phyloP scores from a whole-genome alignment of 2,113 vertebrate species.

The Cromileptes altivelis region DNA sequence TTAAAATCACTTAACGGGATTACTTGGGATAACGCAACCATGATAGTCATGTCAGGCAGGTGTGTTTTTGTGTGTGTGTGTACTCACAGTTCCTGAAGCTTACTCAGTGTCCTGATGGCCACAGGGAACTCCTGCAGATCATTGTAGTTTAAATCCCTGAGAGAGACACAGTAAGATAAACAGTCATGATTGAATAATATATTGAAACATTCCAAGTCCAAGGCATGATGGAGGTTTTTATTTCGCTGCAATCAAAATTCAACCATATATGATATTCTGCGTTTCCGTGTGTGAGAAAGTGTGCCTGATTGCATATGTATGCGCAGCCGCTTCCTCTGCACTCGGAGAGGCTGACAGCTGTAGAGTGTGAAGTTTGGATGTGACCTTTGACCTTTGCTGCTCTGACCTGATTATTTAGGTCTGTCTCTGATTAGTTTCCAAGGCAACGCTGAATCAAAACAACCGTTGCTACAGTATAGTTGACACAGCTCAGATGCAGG shows the following conservation, averaged over 20 bases:
- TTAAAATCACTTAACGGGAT: constrained; percentile 85
- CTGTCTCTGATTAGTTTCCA: constrained; percentile 70
- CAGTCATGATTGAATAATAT: constrained; percentile 30
- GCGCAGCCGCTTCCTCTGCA: constrained; percentile 25
- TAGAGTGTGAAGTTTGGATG: constrained; percentile 52
- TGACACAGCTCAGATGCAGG: constrained; percentile 24
- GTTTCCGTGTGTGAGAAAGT: constrained; percentile 20
- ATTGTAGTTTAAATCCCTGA: constrained; percentile 96
- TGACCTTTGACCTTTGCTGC: constrained; percentile 65
- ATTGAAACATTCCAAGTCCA: neutral
- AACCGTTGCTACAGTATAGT: constrained; percentile 45
- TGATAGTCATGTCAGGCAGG: constrained; percentile 79
- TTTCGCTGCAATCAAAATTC: neutral
- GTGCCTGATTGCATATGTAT: constrained; percentile 23
- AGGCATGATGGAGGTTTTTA: constrained; percentile 5
- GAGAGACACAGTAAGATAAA: constrained; percentile 35
- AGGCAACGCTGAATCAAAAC: constrained; percentile 66
- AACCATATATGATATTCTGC: constrained; percentile 16
- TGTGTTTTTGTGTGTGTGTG: constrained; percentile 63
- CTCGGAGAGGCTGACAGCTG: constrained; percentile 64
- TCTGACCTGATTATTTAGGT: constrained; percentile 65
- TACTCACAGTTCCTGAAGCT: constrained; percentile 97
- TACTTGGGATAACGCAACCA: constrained; percentile 80
- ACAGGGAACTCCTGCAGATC: constrained; percentile 93
- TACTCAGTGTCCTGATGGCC: constrained; percentile 92